phyloP scores from a whole-genome alignment of 2,888 invertebrate genomes.

The Cheilosia scutellata region DNA sequence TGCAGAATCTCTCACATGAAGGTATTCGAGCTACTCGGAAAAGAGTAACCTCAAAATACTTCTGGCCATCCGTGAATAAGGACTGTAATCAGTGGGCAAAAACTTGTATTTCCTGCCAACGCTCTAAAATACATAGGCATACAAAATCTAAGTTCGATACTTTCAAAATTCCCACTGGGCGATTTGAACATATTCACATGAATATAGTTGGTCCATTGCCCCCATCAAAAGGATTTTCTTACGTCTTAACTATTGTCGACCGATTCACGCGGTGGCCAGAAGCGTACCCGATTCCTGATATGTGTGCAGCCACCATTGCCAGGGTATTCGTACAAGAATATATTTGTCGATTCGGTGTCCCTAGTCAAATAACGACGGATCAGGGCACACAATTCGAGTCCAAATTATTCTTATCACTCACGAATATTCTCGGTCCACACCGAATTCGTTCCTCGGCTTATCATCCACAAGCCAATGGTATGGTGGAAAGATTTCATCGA shows the following conservation, averaged over 20 bases:
- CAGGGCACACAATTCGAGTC: slow-evolving; percentile 41
- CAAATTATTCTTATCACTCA: slow-evolving; percentile 33
- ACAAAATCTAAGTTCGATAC: slow-evolving; percentile 13
- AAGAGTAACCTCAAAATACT: slow-evolving; percentile 37
- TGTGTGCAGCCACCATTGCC: slow-evolving; percentile 34
- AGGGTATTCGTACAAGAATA: slow-evolving; percentile 30
- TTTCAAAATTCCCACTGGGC: slow-evolving; percentile 17
- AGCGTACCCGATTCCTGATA: slow-evolving; percentile 40
- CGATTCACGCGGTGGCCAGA: slow-evolving; percentile 42
- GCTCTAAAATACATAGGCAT: slow-evolving; percentile 39
- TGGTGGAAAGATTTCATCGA: slow-evolving; percentile 33
- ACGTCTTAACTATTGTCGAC: slow-evolving; percentile 38
- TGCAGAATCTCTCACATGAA: slow-evolving; percentile 43
- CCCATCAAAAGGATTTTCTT: slow-evolving; percentile 26
- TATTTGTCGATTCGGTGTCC: slow-evolving; percentile 38
- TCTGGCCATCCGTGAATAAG: slow-evolving; percentile 46
- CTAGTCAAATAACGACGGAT: slow-evolving; percentile 30
- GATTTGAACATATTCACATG: slow-evolving; percentile 44
- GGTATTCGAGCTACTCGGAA: slow-evolving; percentile 48
- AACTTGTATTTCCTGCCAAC: slow-evolving; percentile 38
- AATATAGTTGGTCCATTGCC: slow-evolving; percentile 41
- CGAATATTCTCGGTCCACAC: slow-evolving; percentile 23
- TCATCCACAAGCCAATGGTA: slow-evolving; percentile 50
- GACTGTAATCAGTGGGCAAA: slow-evolving; percentile 43
- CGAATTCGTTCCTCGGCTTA: slow-evolving; percentile 37